Evolutionary conservation across 2,888 invertebrate genomes (phyloP).

Genomic region (Colletes collaris): DNA sequence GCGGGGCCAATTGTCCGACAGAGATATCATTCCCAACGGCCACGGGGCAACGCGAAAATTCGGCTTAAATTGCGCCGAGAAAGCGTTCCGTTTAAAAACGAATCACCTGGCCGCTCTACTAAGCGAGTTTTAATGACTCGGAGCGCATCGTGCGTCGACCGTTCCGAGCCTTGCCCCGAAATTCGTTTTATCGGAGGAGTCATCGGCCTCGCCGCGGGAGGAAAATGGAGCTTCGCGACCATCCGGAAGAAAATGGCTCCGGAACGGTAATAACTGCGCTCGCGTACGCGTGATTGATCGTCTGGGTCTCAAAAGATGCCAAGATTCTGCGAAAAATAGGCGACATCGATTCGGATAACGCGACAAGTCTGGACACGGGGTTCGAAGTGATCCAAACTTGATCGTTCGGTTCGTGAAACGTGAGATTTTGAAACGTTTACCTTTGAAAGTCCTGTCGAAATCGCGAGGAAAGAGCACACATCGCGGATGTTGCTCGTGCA

Average conservation of each 20-base stretch:
- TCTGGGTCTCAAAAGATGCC: constrained; percentile 24
- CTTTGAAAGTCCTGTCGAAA: no score
- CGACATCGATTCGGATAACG: neutral
- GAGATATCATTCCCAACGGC: constrained; percentile 47
- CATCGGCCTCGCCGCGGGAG: constrained; percentile 39
- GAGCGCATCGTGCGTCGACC: constrained; percentile 43
- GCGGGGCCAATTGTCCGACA: constrained; percentile 1
- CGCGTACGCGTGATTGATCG: constrained; percentile 25
- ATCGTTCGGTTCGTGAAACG: no score
- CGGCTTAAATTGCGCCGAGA: constrained; percentile 68
- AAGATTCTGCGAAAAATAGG: constrained; percentile 24
- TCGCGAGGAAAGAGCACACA: no score
- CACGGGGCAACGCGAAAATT: constrained; percentile 60
- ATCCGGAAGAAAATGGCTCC: constrained; percentile 19
- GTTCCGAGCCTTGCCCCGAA: constrained; percentile 5
- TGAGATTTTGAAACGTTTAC: no score
- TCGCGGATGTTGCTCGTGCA: no score
- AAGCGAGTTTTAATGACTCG: constrained; percentile 81
- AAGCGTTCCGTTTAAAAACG: constrained; percentile 68
- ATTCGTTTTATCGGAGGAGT: constrained; percentile 70
- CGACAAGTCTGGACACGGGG: no score
- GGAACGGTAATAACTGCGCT: constrained; percentile 31
- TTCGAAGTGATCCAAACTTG: no score
- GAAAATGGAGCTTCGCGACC: constrained; percentile 22
- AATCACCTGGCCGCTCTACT: constrained; percentile 77